These are phyloP conservation scores for Otis tarda DNA, from an alignment of 2,113 vertebrate genomes.

Conservation along the genomic window DNA sequence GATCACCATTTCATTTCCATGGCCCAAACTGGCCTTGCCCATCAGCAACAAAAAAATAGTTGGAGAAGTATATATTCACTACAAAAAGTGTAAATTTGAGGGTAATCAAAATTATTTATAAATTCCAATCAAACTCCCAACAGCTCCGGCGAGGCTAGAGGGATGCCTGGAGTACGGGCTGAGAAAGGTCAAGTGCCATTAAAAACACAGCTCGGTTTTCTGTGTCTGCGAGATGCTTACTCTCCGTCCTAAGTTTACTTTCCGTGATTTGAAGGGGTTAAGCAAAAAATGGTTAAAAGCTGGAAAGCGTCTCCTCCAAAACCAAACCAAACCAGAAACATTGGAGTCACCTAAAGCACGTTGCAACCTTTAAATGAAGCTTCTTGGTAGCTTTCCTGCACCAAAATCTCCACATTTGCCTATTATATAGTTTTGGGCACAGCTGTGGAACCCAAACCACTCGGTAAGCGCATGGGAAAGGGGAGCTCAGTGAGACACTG, in stretches of 20 bases:
- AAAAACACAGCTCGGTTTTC: background rate
- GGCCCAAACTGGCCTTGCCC: background rate
- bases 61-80: background rate
- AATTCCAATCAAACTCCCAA: background rate
- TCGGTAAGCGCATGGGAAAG: background rate
- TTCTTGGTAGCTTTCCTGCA: background rate
- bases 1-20: background rate
- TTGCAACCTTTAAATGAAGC: background rate
- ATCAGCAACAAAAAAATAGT: background rate
- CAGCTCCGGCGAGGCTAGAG: background rate
- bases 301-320: background rate
- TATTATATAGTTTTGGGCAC: background rate
- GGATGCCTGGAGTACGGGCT: background rate
- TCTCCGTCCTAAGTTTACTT: background rate
- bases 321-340: background rate
- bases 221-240: background rate
- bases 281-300: background rate
- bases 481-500: rapidly evolving
- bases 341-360: background rate
- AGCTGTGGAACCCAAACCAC: background rate
- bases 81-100: background rate
- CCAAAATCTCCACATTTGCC: background rate
- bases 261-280: background rate
- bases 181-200: background rate
- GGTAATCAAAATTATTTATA: background rate